Evolutionary conservation across 2,797 vertebrate species (phyloP).

Genomic region (Oreochromis mossambicus): DNA sequence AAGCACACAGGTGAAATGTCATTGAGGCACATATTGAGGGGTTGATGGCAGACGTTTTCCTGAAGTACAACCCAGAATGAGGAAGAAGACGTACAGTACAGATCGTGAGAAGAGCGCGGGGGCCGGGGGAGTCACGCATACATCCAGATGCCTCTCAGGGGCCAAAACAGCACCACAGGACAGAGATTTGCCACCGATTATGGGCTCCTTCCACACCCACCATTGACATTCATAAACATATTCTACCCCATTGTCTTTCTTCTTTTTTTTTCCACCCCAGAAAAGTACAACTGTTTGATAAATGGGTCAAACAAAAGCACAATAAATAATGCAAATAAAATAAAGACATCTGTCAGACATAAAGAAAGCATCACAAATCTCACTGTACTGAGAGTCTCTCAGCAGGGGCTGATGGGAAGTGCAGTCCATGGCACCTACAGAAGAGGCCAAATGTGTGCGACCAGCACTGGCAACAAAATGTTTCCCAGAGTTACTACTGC

Average conservation of each 20-base stretch:
- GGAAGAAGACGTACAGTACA: conserved; percentile 68
- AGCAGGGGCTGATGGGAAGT: conserved; percentile 33
- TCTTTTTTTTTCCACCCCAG: neutral
- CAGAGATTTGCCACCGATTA: conserved; percentile 56
- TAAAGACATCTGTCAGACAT: conserved; percentile 41
- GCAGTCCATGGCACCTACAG: conserved; percentile 56
- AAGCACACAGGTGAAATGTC: conserved; percentile 68
- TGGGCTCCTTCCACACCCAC: conserved; percentile 60
- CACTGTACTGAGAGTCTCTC: conserved; percentile 17
- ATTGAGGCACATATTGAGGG: conserved; percentile 78
- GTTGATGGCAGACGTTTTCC: conserved; percentile 73
- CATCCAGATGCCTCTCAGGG: conserved; percentile 62
- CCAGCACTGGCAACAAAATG: conserved; percentile 47
- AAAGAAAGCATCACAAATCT: conserved; percentile 48
- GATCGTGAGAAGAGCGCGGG: conserved; percentile 47
- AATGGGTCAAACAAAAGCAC: conserved; percentile 46
- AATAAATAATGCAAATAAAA: conserved; percentile 67
- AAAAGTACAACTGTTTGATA: conserved; percentile 22
- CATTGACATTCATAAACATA: conserved; percentile 66
- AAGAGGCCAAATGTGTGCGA: conserved; percentile 49
- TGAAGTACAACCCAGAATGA: conserved; percentile 75
- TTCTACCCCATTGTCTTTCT: conserved; percentile 35
- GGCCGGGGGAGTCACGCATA: conserved; percentile 42
- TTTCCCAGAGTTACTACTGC: conserved; percentile 62
- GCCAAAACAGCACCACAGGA: conserved; percentile 45